phyloP scores from a whole-genome alignment of 2,888 invertebrate species.

The Cancer borealis region DNA sequence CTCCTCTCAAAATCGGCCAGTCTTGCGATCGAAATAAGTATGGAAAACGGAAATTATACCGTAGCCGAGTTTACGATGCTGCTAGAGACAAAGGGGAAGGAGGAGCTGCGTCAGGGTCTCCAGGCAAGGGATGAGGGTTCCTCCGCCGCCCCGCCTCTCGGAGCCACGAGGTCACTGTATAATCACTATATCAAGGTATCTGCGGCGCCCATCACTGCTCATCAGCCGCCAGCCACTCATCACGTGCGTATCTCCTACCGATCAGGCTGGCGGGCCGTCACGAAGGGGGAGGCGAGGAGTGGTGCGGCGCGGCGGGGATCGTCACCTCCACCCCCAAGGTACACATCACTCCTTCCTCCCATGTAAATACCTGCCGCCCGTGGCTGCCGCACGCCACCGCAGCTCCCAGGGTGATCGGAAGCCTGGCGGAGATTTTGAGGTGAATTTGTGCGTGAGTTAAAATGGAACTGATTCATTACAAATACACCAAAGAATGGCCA shows the following conservation, averaged over 20 bases:
- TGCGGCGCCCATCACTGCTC: conserved; percentile 53
- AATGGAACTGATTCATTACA: not conserved
- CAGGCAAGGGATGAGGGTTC: not conserved
- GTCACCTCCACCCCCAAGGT: conserved; percentile 41
- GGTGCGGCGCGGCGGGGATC: conserved; percentile 22
- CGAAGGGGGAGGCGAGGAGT: conserved; percentile 8
- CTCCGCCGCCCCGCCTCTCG: conserved; percentile 7
- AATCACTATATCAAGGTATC: conserved; percentile 61
- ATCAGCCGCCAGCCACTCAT: conserved; percentile 56
- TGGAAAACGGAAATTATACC: conserved; percentile 36
- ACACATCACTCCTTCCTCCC: conserved; percentile 27
- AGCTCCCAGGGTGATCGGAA: not conserved
- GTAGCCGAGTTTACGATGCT: not conserved
- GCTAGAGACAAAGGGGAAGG: not conserved
- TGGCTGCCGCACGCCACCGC: not conserved
- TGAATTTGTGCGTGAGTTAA: not conserved
- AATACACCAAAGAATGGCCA: not conserved
- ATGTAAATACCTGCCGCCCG: conserved; percentile 10
- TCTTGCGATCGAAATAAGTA: conserved; percentile 26
- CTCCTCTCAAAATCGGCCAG: conserved; percentile 33
- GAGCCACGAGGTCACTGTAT: conserved; percentile 45
- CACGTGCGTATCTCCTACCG: conserved; percentile 46
- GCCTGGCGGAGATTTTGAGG: not conserved
- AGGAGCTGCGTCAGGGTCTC: not conserved
- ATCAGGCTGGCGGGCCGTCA: conserved; percentile 51